Percentiles rank a stretch among this genome's conserved stretches.
These are phyloP conservation scores for Takifugu ocellatus DNA, from an alignment of 2,797 vertebrate species.

Conservation along the genomic window DNA sequence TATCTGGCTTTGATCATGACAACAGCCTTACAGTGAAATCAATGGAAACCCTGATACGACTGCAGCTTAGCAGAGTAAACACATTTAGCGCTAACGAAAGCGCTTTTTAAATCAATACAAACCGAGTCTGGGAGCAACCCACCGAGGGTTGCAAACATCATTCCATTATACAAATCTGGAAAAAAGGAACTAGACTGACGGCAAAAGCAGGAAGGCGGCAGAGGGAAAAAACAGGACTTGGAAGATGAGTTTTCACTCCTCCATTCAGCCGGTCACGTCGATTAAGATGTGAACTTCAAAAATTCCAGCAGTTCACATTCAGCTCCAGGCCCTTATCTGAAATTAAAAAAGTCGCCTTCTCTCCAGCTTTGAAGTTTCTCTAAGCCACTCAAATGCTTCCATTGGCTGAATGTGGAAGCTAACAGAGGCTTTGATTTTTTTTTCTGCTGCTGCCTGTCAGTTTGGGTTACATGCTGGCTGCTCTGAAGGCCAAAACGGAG, in stretches of 20 bases:
- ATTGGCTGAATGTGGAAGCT: slow-evolving; percentile 66
- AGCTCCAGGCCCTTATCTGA: slow-evolving; percentile 79
- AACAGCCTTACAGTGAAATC: slow-evolving; percentile 49
- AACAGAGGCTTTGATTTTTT: slow-evolving; percentile 72
- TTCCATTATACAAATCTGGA: slow-evolving; percentile 59
- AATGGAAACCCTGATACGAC: slow-evolving; percentile 46
- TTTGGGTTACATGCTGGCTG: slow-evolving; percentile 68
- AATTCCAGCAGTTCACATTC: slow-evolving; percentile 74
- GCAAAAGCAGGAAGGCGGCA: background rate
- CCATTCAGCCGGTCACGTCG: slow-evolving; percentile 72
- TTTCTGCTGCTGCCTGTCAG: slow-evolving; percentile 62
- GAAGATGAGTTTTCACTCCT: slow-evolving; percentile 67
- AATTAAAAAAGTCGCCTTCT: slow-evolving; percentile 75
- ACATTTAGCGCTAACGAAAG: slow-evolving; percentile 39
- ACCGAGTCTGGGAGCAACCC: background rate
- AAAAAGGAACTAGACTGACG: background rate
- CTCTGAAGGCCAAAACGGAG: slow-evolving; percentile 61
- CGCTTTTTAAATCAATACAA: slow-evolving; percentile 32
- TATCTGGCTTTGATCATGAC: slow-evolving; percentile 59
- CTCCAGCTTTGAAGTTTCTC: slow-evolving; percentile 75
- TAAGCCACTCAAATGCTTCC: slow-evolving; percentile 73
- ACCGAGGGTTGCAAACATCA: slow-evolving; percentile 26
- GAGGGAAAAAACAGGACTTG: slow-evolving; percentile 50
- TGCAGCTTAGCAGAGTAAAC: slow-evolving; percentile 50
- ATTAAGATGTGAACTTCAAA: slow-evolving; percentile 80